These are phyloP conservation scores for Perodicticus potto DNA, from an alignment of 2,797 vertebrate genomes.

Conservation along the genomic window DNA sequence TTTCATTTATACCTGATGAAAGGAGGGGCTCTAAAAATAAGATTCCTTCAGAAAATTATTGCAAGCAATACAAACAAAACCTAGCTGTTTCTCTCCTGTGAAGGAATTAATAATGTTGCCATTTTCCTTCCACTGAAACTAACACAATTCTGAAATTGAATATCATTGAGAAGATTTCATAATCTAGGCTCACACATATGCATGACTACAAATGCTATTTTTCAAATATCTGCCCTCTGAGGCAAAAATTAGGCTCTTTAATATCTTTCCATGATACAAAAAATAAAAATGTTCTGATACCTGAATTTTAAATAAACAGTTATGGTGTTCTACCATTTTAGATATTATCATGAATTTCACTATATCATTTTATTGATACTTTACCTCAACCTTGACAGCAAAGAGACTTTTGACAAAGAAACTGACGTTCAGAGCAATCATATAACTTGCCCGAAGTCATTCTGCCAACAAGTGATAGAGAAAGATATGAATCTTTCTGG, in stretches of 20 bases:
- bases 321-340: neutral
- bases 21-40: neutral
- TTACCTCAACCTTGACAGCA: neutral
- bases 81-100: neutral
- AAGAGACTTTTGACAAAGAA: neutral
- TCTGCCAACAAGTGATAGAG: neutral
- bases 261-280: neutral
- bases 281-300: conserved; percentile 14
- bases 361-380: neutral
- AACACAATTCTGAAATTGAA: conserved; percentile 61
- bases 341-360: neutral
- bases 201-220: conserved; percentile 33
- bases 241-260: conserved; percentile 61
- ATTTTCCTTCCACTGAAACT: conserved; percentile 60
- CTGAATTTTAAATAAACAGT: conserved; percentile 16
- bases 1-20: neutral
- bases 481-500: neutral
- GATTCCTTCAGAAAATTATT: conserved; percentile 7
- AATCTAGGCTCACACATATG: neutral
- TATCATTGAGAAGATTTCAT: conserved; percentile 29
- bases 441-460: neutral
- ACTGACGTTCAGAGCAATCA: neutral
- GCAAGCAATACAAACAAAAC: neutral
- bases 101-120: conserved; percentile 63
- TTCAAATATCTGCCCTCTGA: conserved; percentile 54